Conservation (phyloP, 2,888 invertebrate species). For the Steromphala cineraria region DNA sequence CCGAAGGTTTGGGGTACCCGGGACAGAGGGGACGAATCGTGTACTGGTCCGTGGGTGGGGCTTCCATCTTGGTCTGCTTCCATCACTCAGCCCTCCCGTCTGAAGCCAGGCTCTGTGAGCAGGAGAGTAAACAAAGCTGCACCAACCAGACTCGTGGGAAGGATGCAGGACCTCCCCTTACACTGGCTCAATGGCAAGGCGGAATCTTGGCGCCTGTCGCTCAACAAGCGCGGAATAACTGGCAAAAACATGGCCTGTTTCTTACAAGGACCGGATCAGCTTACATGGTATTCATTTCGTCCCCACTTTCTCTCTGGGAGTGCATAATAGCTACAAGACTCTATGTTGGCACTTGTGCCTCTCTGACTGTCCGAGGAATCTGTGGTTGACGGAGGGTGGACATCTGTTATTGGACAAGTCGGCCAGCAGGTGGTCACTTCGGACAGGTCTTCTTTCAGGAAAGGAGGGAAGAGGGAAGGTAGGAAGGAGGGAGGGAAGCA, state of each 20-base stretch:
- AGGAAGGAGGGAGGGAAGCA: background rate
- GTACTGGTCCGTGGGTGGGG: background rate
- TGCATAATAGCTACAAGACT: constrained; percentile 5
- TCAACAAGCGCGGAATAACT: constrained; percentile 17
- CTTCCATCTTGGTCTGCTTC: background rate
- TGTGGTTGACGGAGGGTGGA: background rate
- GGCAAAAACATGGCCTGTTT: constrained; percentile 17
- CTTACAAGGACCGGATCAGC: constrained; percentile 17
- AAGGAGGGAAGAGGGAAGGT: background rate
- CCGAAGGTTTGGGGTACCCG: no score
- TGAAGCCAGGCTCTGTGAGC: background rate
- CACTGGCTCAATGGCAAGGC: background rate
- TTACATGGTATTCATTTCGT: constrained; percentile 14
- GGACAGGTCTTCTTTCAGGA: background rate
- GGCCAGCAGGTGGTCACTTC: background rate
- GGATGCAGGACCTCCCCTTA: background rate
- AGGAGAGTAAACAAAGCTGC: background rate
- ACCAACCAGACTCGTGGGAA: constrained; percentile 14
- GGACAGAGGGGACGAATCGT: no score
- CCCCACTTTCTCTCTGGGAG: constrained; percentile 15
- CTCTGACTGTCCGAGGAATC: background rate
- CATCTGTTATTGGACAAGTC: background rate
- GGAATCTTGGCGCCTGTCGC: constrained; percentile 16
- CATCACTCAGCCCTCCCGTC: background rate
- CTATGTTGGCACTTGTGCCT: background rate